phyloP scores from a whole-genome alignment of 35 echinoderm and acorn worm genomes.

The Apostichopus japonicus region DNA sequence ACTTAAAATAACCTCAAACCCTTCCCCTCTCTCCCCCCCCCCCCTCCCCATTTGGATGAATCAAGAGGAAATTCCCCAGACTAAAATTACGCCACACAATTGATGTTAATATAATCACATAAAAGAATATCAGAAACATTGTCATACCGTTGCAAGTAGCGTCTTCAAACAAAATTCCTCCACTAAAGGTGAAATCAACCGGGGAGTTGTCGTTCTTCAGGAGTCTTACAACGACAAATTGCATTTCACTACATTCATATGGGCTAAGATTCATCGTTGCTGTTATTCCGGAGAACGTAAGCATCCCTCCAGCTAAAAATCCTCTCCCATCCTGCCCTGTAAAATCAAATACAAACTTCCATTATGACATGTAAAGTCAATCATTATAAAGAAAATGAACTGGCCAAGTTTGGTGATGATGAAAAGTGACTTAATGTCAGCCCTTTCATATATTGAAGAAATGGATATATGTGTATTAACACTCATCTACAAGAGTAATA shows the following conservation, averaged over 20 bases:
- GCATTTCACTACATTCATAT: slow-evolving; percentile 3
- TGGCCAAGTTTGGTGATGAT: no score
- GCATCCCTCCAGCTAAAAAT: background rate
- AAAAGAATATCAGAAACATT: background rate
- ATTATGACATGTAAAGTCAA: background rate
- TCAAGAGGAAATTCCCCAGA: background rate
- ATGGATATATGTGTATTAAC: no score
- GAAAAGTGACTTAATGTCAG: no score
- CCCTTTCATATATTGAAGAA: no score
- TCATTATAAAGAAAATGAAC: background rate
- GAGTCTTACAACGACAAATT: background rate
- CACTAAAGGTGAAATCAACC: background rate
- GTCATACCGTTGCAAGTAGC: slow-evolving; percentile 4
- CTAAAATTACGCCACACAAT: no score
- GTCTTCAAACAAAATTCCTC: background rate
- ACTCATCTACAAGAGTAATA: no score
- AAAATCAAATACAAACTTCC: background rate
- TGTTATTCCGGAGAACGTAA: slow-evolving; percentile 7
- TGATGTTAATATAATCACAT: no score
- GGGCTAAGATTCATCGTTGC: background rate
- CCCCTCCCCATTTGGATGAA: background rate
- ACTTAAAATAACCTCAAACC: no score
- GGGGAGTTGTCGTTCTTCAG: slow-evolving; percentile 1
- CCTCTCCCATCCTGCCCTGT: slow-evolving; percentile 14
- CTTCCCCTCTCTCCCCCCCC: no score